Conservation (phyloP, 2,888 invertebrate species). For the Meganola albula region DNA sequence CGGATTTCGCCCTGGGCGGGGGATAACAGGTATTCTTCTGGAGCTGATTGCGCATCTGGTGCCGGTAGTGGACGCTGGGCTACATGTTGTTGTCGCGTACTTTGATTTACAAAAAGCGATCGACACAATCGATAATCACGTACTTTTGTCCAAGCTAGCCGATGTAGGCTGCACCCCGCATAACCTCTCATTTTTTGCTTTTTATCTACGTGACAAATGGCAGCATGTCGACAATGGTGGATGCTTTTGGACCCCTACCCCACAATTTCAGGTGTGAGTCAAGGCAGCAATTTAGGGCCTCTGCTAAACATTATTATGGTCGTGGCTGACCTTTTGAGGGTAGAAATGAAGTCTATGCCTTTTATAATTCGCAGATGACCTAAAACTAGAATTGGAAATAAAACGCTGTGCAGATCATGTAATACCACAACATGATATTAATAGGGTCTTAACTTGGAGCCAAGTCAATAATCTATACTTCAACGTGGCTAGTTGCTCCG, state of each 20-base stretch:
- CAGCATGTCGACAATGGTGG: conserved; percentile 7
- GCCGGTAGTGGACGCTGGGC: conserved; percentile 1
- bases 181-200: conserved; percentile 1
- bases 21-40: too few species aligned
- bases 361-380: conserved; percentile 6
- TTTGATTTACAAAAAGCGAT: conserved; percentile 7
- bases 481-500: conserved; percentile 3
- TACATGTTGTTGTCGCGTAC: conserved; percentile 3
- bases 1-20: conserved; percentile 3
- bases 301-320: conserved; percentile 2
- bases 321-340: neutral
- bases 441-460: neutral
- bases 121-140: too few species aligned
- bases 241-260: neutral
- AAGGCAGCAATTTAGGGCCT: conserved; percentile 3
- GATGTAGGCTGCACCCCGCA: conserved; percentile 3
- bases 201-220: conserved; percentile 1
- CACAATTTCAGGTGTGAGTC: conserved; percentile 4
- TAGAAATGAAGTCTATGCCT: neutral
- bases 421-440: neutral
- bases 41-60: conserved; percentile 4
- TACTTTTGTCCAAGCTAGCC: conserved; percentile 1
- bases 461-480: neutral
- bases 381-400: neutral
- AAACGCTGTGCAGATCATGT: neutral